These are phyloP conservation scores for Pandemis corylana DNA, from an alignment of 2,888 invertebrate genomes.

Conservation along the genomic window DNA sequence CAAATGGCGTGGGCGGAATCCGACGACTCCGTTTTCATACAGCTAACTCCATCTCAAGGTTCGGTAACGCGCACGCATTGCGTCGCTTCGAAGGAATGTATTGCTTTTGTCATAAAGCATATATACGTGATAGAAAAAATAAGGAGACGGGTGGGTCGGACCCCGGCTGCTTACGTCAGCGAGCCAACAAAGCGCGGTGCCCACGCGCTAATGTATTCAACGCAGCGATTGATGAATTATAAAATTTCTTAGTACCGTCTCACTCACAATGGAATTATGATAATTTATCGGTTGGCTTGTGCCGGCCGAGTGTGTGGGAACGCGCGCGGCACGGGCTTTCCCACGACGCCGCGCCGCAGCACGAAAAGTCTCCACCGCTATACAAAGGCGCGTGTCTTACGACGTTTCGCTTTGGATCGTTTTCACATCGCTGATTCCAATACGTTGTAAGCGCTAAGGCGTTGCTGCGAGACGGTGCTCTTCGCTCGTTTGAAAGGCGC, in stretches of 20 bases:
- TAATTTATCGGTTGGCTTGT: conserved; percentile 85
- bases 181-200: conserved; percentile 72
- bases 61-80: conserved; percentile 53
- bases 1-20: conserved; percentile 50
- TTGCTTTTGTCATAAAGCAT: conserved; percentile 62
- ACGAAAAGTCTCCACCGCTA: conserved; percentile 66
- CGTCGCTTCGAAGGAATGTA: conserved; percentile 60
- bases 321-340: conserved; percentile 84
- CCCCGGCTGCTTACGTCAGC: conserved; percentile 56
- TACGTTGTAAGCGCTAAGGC: conserved; percentile 64
- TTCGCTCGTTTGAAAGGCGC: conserved; percentile 55
- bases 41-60: conserved; percentile 51
- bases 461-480: conserved; percentile 53
- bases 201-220: conserved; percentile 85
- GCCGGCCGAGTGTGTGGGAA: conserved; percentile 85
- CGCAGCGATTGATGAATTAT: conserved; percentile 84
- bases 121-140: conserved; percentile 68
- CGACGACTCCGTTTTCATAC: conserved; percentile 44
- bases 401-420: conserved; percentile 55
- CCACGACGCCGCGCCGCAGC: conserved; percentile 70
- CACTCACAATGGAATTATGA: conserved; percentile 85
- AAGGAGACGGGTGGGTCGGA: conserved; percentile 57
- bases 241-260: conserved; percentile 85
- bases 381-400: conserved; percentile 61
- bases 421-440: conserved; percentile 46